Base-by-base conservation (phyloP, 2,113 vertebrate genomes). In the Elephantulus edwardii region DNA sequence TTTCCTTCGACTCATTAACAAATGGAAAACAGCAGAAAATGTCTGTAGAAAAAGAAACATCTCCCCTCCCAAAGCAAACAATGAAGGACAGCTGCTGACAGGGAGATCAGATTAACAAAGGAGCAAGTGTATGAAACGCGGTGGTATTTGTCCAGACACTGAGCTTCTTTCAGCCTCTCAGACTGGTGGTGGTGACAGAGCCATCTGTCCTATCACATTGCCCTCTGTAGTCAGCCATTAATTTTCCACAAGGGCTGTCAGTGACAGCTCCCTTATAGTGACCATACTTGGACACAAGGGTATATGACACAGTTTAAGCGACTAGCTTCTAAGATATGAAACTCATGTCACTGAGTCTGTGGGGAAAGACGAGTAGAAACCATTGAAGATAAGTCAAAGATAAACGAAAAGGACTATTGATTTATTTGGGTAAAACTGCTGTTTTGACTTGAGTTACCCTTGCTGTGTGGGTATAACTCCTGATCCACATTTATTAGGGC, bases 121-220 rank as follows among this genome's bases (percentile, higher is more conserved):
- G 95, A 96, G 90, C 94, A 95, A 97, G 96, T 97, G 96, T 95
- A 94, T 42, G 76, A 96, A 95, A 96, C 71, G 81, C 94, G 95
- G 92, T 50, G 91, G 94, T 97, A 96, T 98, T 97, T 97, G 96
- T 93, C 91, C 95, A 97, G 96, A 96, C 96, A 96, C 96, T 81
- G 94, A 83, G 78, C 91, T 86, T 96, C 95, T 97, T 95, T 95
- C 96, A 85, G 97, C 95, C 95, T 95, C 96, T 96, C 95, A 78
- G 93, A 92, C 97, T 95, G 89, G 38, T 91, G 94, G 97, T 97
- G 98, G 97, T 98, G 98, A 98, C 98, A 98, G 98, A 98, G 97
- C 97, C 99, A 99, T 98, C 98, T 99, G 98, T 98, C 98, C 97
- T 96, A 96, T 98, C 97, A 95, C 97, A 98, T 98, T 98, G 98